Base-by-base conservation (phyloP, 2,888 invertebrate species). In the Unio pictorum region DNA sequence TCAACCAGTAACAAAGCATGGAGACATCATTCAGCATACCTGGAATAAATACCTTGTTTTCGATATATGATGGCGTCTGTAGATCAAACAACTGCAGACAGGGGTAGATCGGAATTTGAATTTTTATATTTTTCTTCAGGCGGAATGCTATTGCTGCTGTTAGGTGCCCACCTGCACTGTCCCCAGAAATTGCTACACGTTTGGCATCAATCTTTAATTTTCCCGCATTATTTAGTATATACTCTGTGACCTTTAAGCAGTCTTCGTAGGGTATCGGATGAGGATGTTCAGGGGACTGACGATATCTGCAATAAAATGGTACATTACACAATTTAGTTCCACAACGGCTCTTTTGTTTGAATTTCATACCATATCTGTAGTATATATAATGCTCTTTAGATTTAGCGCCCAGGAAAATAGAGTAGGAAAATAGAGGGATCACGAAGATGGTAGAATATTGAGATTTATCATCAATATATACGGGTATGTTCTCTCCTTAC, bases 271-370 rank as follows among this genome's bases (percentile, higher is more conserved):
- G 87, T 3, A 87, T 86, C 0, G 91, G 91, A 70, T 87, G 91
- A 0, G 86, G 84, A 71, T 89, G 85, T 73, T 91, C 90, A 15
- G 91, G 91, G 4, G 91, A 89, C 61, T 89, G 84, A 11, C 90
- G 84, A 70, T 90, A 90, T 3, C 86, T 87, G 72, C 15, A 69
- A 65, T 55, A 55, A 60, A 45, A 45, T 15, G 15, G 45, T 45
- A 45, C 15, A 45, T 3, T 15, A 45, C 45, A 45, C 15, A 45
- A 45, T 45, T 45, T 45, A 45, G 15, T 45, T 45, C 15, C 3
- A 45, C 45, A 45, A 45, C 15, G 3, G 4, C 45, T 45, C 45
- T 15, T 45, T 45, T 45, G 45, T 15, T 11, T 45, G 45, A 45
- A 45, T 45, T 45, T 15, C 45, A 45, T 45, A 45, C 15, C 45